phyloP scores from a whole-genome alignment of 2,113 vertebrate genomes.

The Dendrocopos noguchii region DNA sequence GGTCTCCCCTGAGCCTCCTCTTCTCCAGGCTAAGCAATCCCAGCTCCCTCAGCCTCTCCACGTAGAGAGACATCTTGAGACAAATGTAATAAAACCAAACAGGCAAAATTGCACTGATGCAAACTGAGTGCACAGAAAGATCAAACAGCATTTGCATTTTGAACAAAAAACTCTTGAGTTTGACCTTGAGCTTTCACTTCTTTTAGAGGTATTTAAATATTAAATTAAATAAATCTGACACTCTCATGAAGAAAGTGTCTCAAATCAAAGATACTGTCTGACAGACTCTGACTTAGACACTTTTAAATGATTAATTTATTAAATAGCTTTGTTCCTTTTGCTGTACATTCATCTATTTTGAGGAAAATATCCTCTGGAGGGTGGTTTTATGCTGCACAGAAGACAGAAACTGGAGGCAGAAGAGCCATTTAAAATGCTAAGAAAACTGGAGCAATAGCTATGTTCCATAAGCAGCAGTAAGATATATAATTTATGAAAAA shows the following conservation, averaged over 20 bases:
- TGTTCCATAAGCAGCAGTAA: not conserved
- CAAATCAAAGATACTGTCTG: conserved; percentile 53
- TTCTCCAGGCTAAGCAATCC: no score
- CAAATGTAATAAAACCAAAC: no score
- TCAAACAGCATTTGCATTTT: no score
- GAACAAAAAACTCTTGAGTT: not conserved
- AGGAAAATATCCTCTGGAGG: conserved; percentile 24
- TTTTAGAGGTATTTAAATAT: conserved; percentile 52
- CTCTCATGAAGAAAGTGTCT: conserved; percentile 13
- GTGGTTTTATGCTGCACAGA: not conserved
- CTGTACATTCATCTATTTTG: conserved; percentile 56
- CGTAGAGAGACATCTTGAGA: no score
- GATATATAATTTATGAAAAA: not conserved
- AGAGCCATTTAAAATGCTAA: conserved; percentile 5
- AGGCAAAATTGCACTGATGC: no score
- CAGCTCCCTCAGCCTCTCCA: no score
- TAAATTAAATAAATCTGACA: conserved; percentile 59
- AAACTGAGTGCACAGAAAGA: no score
- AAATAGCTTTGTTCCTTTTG: conserved; percentile 57
- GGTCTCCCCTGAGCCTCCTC: no score
- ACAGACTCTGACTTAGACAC: conserved; percentile 37
- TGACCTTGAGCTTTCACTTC: conserved; percentile 68
- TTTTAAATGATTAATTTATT: conserved; percentile 70
- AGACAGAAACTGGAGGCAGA: conserved; percentile 19
- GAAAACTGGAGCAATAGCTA: not conserved